These are phyloP conservation scores for Andrena marginata DNA, from an alignment of 2,888 invertebrate genomes.

Conservation along the genomic window DNA sequence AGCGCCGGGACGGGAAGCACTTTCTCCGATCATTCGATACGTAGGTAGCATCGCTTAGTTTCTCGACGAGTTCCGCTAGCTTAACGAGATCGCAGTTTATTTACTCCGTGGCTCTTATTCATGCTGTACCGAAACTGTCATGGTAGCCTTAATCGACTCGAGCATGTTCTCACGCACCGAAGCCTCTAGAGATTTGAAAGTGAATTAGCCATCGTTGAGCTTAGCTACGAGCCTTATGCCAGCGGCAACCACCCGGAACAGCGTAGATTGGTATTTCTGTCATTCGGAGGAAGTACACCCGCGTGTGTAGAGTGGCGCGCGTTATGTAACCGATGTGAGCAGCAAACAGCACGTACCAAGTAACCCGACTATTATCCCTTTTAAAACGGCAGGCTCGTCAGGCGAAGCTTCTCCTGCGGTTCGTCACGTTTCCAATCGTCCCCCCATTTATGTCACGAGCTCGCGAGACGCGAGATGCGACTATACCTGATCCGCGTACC, in stretches of 20 bases:
- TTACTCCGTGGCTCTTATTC: neutral
- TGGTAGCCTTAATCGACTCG: too few relatives aligned
- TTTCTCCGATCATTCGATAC: too few relatives aligned
- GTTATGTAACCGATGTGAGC: constrained; percentile 17
- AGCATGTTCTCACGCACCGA: too few relatives aligned
- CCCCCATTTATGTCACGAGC: neutral
- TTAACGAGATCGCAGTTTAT: neutral
- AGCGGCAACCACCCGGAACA: neutral
- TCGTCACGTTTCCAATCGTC: neutral
- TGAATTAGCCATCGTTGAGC: neutral
- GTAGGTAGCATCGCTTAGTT: too few relatives aligned
- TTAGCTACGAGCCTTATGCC: neutral
- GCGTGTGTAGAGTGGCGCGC: neutral
- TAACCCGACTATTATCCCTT: too few relatives aligned
- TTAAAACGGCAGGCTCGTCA: neutral
- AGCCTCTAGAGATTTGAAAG: neutral
- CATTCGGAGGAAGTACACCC: neutral
- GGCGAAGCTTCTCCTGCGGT: neutral
- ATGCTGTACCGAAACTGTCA: too few relatives aligned
- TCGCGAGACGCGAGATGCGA: neutral
- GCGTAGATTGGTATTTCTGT: neutral
- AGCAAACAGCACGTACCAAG: too few relatives aligned
- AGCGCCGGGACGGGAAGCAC: neutral
- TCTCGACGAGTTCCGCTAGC: neutral
- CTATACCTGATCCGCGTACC: constrained; percentile 8